Conservation (phyloP, 2,888 invertebrate genomes). For the Pseudanteris insignis region DNA sequence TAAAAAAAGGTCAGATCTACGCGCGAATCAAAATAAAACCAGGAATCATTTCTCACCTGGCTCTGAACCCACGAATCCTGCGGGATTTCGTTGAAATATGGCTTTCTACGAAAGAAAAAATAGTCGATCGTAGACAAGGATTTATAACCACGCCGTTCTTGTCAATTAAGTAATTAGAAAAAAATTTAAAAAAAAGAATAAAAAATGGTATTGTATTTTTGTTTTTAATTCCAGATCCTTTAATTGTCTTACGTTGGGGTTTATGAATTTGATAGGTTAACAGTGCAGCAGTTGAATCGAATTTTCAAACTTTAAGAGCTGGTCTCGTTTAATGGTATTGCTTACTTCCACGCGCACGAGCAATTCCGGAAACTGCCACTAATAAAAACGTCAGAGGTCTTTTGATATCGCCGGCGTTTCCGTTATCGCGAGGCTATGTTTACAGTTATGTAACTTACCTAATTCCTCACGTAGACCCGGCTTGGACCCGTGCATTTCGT, state of each 20-base stretch:
- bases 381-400: conserved; percentile 51
- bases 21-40: conserved; percentile 27
- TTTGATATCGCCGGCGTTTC: conserved; percentile 24
- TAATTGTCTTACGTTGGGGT: no score
- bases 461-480: conserved; percentile 27
- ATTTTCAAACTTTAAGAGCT: conserved; percentile 53
- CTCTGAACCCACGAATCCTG: conserved; percentile 26
- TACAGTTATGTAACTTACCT: conserved; percentile 25
- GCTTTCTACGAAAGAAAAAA: no score
- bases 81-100: conserved; percentile 25
- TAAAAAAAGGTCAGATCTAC: conserved; percentile 23
- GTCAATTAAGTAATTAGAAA: no score
- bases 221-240: conserved; percentile 21
- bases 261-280: no score
- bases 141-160: no score
- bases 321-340: conserved; percentile 55
- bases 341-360: conserved; percentile 49
- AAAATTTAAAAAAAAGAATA: no score
- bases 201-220: no score
- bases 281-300: no score
- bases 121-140: no score
- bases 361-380: conserved; percentile 45
- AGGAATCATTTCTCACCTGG: not conserved
- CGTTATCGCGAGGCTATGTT: conserved; percentile 23
- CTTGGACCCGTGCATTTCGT: no score